Conservation (phyloP, 2,888 invertebrate species). For the Laspeyria flexula region DNA sequence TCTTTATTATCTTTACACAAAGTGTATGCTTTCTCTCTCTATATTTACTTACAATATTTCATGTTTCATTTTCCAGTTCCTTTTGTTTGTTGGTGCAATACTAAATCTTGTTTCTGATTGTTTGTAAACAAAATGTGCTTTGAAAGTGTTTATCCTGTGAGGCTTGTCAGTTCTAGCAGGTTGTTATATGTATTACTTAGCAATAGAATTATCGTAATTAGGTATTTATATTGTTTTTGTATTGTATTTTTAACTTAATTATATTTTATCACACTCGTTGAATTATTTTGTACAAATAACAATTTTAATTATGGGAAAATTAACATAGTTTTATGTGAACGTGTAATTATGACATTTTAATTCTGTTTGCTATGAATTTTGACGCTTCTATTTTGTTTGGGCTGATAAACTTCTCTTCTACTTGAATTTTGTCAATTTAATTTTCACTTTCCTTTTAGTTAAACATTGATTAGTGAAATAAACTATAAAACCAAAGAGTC, state of each 20-base stretch:
- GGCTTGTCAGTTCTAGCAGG: constrained; percentile 55
- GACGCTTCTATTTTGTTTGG: constrained; percentile 42
- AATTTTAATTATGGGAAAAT: constrained; percentile 73
- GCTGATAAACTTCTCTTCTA: constrained; percentile 34
- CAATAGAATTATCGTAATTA: constrained; percentile 58
- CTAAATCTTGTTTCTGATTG: constrained; percentile 58
- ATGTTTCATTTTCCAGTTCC: constrained; percentile 24
- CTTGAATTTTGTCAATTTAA: constrained; percentile 35
- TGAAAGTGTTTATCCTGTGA: constrained; percentile 59
- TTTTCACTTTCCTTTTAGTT: constrained; percentile 49
- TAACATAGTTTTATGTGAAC: constrained; percentile 74
- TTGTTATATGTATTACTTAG: constrained; percentile 64
- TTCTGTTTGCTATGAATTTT: constrained; percentile 36
- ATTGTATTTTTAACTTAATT: constrained; percentile 77
- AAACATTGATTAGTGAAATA: constrained; percentile 51
- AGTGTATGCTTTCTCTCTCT: constrained; percentile 18
- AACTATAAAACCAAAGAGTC: constrained; percentile 81
- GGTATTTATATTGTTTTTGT: constrained; percentile 77
- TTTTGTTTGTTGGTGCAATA: constrained; percentile 74
- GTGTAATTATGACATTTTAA: constrained; percentile 45
- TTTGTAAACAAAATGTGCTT: constrained; percentile 51
- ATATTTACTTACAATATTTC: constrained; percentile 13
- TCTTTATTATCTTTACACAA: constrained; percentile 29
- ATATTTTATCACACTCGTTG: constrained; percentile 83
- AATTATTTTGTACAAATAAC: constrained; percentile 86